Evolutionary conservation across 2,113 vertebrate species (phyloP), one percentile per base, ranked within the genome.

Genomic region (Phyllopteryx taeniolatus): DNA sequence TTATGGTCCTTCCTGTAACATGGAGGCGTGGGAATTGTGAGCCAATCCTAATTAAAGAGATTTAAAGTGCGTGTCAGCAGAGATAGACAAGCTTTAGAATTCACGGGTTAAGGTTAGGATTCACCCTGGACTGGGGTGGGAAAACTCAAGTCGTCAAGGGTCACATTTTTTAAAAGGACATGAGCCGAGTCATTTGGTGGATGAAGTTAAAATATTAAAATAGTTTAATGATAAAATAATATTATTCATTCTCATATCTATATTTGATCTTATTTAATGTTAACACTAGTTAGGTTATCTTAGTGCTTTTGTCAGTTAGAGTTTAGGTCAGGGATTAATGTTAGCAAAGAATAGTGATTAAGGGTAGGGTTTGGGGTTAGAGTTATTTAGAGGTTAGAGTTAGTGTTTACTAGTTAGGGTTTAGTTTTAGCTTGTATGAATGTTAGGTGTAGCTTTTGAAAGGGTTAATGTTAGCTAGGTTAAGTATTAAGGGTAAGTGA

Each of bases 1-100:
- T 90, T 89, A 89, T 79, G 87, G 80, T 82, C 78, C 73, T 91
- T 91, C 87, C 89, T 68, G 88, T 91, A 91, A 91, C 83, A 81
- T 35, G 76, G 77, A 80, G 85, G 71, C 79, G 6, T 61, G 59
- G 59, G 31, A 61, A 78, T 80, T 62, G 75, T 70, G 86, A 86
- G 73, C 59, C 62, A 69, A 67, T 86, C 68, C 74, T 89, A 89
- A 91, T 91, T 90, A 90, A 83, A 90, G 85, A 87, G 75, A 73
- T 33, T 72, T 79, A 2, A 11, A 82, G 67, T 74, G 81, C 81
- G 61, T 82, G 78, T 71, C 79, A 75, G 74, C 1, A 12, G 39
- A 64, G 10, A 64, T 77, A 67, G 62, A 83, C 20, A 67, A 79
- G n/a, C 72, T 44, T 51, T 46, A 1, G 44, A 67, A 81, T 85